These are phyloP conservation scores for Capromys pilorides DNA, from an alignment of 2,797 vertebrate species.

Conservation along the genomic window DNA sequence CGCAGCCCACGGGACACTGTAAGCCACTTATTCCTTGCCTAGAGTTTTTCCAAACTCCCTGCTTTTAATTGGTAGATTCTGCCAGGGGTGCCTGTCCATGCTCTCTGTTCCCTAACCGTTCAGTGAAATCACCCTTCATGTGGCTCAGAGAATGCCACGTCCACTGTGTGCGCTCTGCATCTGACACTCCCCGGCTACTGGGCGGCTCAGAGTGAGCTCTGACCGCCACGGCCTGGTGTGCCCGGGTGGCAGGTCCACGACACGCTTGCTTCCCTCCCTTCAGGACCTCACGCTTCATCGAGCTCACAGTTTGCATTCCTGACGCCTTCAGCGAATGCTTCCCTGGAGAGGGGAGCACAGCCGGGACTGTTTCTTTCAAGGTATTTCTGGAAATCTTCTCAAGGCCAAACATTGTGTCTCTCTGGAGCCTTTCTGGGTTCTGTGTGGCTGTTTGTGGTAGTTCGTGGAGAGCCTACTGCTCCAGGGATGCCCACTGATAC, in stretches of 20 bases:
- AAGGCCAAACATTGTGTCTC: not conserved
- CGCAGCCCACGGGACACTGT: fast-evolving
- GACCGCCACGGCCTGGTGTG: not conserved
- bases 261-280: not conserved
- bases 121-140: too few relatives aligned
- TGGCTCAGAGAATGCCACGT: not conserved
- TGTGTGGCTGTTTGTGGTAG: not conserved
- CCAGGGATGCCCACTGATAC: not conserved
- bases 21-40: not conserved
- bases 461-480: not conserved
- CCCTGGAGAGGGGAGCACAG: not conserved
- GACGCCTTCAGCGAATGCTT: too few relatives aligned
- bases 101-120: not conserved
- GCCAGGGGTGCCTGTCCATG: too few relatives aligned
- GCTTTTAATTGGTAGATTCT: not conserved
- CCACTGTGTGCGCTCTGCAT: fast-evolving
- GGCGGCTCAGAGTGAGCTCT: fast-evolving
- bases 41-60: not conserved
- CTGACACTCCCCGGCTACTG: too few relatives aligned
- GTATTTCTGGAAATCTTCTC: not conserved
- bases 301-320: not conserved
- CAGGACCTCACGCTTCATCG: not conserved
- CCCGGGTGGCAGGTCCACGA: not conserved
- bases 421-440: not conserved
- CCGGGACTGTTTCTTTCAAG: not conserved